These are phyloP conservation scores for Torymus aiolomorphi DNA, from an alignment of 2,888 invertebrate genomes.

Conservation along the genomic window DNA sequence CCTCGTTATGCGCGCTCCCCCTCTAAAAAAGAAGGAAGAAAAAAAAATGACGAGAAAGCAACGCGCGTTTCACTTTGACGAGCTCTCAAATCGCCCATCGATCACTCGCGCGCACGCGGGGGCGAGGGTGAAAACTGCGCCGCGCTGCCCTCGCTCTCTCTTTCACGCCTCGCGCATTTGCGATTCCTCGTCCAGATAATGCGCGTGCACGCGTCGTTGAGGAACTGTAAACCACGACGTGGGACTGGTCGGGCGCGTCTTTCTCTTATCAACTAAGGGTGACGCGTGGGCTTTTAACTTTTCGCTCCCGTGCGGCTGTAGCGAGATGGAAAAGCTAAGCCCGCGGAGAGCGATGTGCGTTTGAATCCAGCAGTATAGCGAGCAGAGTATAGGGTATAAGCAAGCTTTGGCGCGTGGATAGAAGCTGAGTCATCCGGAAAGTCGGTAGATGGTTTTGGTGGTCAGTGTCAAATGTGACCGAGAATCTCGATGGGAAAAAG, in stretches of 20 bases:
- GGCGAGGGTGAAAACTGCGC: slow-evolving; percentile 38
- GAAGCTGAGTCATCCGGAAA: too few relatives aligned
- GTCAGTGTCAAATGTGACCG: too few relatives aligned
- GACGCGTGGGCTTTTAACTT: slow-evolving; percentile 1
- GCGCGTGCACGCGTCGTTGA: background rate
- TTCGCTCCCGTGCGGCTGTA: background rate
- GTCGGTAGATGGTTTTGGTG: too few relatives aligned
- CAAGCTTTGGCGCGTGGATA: too few relatives aligned
- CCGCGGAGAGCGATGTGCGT: too few relatives aligned
- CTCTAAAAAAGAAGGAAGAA: background rate
- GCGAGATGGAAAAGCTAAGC: too few relatives aligned
- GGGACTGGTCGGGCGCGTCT: background rate
- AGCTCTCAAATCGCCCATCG: slow-evolving; percentile 40
- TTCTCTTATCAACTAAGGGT: slow-evolving; percentile 21
- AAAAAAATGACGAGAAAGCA: background rate
- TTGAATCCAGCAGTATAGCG: too few relatives aligned
- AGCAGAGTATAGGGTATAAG: too few relatives aligned
- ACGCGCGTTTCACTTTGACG: slow-evolving; percentile 23
- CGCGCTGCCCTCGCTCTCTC: slow-evolving; percentile 9
- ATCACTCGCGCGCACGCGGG: slow-evolving; percentile 27
- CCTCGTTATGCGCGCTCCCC: slow-evolving; percentile 6
- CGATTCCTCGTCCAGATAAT: slow-evolving; percentile 12
- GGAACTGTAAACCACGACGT: slow-evolving; percentile 1
- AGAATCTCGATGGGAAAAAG: too few relatives aligned
- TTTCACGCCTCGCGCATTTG: slow-evolving; percentile 23